Conservation (phyloP, 1,140 invertebrate genomes). For the Elymnias hypermnestra region DNA sequence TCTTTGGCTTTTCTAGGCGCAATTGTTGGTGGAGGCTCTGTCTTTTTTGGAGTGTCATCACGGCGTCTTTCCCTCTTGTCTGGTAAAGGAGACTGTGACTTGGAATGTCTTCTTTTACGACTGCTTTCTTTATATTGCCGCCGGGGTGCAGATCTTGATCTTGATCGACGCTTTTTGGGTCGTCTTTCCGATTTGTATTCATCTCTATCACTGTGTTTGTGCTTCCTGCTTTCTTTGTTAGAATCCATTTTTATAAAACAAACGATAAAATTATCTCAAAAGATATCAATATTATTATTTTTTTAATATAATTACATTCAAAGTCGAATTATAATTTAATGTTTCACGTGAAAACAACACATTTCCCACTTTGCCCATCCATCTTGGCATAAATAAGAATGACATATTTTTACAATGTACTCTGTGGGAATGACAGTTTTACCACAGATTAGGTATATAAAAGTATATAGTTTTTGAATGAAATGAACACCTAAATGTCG, state of each 20-base stretch:
- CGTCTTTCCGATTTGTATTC: conserved; percentile 44
- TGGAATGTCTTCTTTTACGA: conserved; percentile 52
- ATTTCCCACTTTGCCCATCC: too few relatives aligned
- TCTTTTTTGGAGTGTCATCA: conserved; percentile 29
- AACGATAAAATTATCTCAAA: not conserved
- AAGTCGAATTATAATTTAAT: too few relatives aligned
- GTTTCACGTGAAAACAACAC: too few relatives aligned
- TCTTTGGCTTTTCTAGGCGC: conserved; percentile 71
- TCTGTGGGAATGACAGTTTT: too few relatives aligned
- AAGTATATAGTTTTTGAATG: too few relatives aligned
- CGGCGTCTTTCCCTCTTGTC: conserved; percentile 37
- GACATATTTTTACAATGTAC: too few relatives aligned
- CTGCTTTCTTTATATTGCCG: conserved; percentile 34
- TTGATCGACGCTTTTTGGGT: conserved; percentile 43
- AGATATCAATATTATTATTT: too few relatives aligned
- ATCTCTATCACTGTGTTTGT: conserved; percentile 41
- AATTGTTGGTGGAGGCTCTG: conserved; percentile 28
- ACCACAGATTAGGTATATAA: too few relatives aligned
- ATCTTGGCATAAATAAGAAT: too few relatives aligned
- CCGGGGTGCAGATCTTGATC: conserved; percentile 37
- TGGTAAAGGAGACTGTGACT: conserved; percentile 34
- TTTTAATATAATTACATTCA: too few relatives aligned
- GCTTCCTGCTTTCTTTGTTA: conserved; percentile 36
- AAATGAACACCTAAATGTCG: too few relatives aligned
- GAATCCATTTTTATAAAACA: conserved; percentile 31